Percentiles rank a stretch among this genome's conserved stretches.
Evolutionary conservation across 2,113 vertebrate genomes (phyloP).

Genomic region (Rhineura floridana): DNA sequence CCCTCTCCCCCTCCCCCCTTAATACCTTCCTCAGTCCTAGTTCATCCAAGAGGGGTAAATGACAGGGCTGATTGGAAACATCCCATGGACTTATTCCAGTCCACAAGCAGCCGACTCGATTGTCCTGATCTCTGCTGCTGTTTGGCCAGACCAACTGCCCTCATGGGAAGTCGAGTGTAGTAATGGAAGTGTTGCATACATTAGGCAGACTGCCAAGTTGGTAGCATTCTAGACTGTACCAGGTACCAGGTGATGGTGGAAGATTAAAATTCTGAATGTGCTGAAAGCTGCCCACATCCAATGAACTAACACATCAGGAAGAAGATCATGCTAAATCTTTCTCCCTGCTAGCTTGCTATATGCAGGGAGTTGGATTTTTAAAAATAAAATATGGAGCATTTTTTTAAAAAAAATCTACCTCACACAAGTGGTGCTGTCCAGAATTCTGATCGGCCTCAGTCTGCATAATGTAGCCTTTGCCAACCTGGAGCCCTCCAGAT

Average conservation of each 20-base stretch:
- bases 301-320: not conserved
- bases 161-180: not conserved
- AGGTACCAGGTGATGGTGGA: not conserved
- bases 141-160: not conserved
- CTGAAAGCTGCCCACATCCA: not conserved
- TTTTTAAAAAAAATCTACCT: not conserved
- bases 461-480: not conserved
- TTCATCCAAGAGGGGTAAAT: not conserved
- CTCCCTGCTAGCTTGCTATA: not conserved
- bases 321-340: not conserved
- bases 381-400: not conserved
- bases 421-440: not conserved
- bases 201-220: too few relatives aligned
- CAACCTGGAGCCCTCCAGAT: too few relatives aligned
- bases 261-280: not conserved
- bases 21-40: not conserved
- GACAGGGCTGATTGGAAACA: not conserved
- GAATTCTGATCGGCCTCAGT: not conserved
- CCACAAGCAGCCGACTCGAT: not conserved
- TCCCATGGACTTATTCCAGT: not conserved
- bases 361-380: not conserved
- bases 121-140: not conserved
- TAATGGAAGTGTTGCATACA: not conserved
- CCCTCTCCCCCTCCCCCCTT: too few relatives aligned
- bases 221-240: not conserved